Percentiles rank a stretch among this genome's conserved stretches.
These are phyloP conservation scores for Saiga tatarica DNA, from an alignment of 2,113 vertebrate genomes.

Conservation along the genomic window DNA sequence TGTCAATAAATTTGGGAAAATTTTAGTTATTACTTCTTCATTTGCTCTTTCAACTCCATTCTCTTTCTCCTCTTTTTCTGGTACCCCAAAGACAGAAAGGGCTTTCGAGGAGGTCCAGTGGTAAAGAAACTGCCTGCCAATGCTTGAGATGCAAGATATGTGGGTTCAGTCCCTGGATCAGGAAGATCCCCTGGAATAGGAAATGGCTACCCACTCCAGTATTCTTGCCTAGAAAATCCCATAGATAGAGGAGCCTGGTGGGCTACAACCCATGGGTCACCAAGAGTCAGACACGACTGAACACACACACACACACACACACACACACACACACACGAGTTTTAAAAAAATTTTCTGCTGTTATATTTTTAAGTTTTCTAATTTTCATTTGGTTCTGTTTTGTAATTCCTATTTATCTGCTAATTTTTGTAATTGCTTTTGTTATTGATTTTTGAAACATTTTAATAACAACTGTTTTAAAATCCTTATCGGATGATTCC, in stretches of 20 bases:
- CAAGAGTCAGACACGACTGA: background rate
- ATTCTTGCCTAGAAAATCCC: background rate
- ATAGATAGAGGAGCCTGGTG: background rate
- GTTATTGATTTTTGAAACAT: background rate
- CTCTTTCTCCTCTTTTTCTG: background rate
- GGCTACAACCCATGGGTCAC: background rate
- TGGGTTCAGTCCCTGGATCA: background rate
- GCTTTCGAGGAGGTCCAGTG: fast-evolving
- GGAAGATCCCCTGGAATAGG: background rate
- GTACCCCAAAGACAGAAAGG: background rate
- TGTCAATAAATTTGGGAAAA: background rate
- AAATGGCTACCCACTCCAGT: background rate
- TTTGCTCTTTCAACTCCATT: background rate
- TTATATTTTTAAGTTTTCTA: background rate
- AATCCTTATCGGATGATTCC: background rate
- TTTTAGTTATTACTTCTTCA: background rate
- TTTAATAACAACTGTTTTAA: background rate
- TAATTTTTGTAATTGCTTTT: background rate
- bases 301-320: background rate
- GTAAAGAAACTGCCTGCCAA: background rate
- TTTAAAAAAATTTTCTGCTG: background rate
- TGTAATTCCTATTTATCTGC: background rate
- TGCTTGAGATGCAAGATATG: background rate
- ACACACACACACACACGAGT: background rate
- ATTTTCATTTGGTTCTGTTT: background rate